Conservation (phyloP, 1,140 invertebrate genomes). For the Ceratitis capitata region DNA sequence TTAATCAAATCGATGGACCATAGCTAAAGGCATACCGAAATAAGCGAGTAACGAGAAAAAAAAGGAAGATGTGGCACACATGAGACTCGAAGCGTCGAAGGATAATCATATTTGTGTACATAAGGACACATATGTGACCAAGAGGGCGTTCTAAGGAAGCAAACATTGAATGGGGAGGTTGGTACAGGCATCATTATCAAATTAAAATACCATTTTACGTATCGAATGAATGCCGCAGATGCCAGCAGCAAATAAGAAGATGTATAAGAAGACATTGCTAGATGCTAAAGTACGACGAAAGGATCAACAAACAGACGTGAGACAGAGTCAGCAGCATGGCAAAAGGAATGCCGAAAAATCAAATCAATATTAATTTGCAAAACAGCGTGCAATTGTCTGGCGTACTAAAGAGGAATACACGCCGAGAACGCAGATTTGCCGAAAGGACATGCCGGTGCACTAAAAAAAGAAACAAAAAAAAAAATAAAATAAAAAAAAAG, state of each 20-base stretch:
- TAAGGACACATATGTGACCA: neutral
- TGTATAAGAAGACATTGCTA: neutral
- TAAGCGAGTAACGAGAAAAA: neutral
- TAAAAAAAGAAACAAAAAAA: too few relatives aligned
- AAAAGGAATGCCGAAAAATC: conserved; percentile 41
- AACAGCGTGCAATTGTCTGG: conserved; percentile 44
- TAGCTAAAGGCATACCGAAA: neutral
- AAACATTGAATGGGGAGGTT: neutral
- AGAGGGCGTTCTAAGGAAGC: neutral
- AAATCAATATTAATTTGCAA: conserved; percentile 46
- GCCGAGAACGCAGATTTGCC: conserved; percentile 33
- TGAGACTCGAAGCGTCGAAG: neutral
- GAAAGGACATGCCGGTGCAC: neutral
- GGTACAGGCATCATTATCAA: conserved; percentile 42
- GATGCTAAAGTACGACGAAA: neutral
- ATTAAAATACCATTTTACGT: conserved; percentile 46
- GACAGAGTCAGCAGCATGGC: neutral
- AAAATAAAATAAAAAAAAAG: too few relatives aligned
- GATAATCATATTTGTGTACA: neutral
- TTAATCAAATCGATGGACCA: conserved; percentile 4
- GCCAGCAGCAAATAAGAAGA: neutral
- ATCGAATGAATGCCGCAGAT: conserved; percentile 44
- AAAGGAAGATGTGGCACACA: neutral
- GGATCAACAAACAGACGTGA: neutral
- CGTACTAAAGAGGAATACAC: conserved; percentile 52